Conservation (phyloP, 2,797 vertebrate genomes). For the Psittacula derbiana region DNA sequence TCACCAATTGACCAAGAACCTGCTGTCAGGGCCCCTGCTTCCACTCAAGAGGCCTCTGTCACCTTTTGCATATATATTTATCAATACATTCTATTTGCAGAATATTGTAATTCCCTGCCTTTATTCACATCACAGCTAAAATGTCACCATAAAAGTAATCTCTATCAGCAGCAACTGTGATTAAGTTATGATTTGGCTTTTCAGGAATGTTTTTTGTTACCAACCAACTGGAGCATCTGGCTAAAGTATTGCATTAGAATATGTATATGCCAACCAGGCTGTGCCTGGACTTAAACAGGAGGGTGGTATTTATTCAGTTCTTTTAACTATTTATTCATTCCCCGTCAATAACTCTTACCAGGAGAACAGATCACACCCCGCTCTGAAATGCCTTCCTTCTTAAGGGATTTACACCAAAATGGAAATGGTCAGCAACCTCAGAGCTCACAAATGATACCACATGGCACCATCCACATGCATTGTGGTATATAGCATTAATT, state of each 20-base stretch:
- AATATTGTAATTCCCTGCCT: not conserved
- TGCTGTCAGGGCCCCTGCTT: conserved; percentile 40
- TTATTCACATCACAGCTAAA: not conserved
- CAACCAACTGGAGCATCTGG: not conserved
- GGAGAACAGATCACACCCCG: conserved; percentile 16
- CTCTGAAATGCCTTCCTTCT: conserved; percentile 56
- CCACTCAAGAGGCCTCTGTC: conserved; percentile 17
- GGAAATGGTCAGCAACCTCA: conserved; percentile 40
- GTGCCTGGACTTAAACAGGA: conserved; percentile 39
- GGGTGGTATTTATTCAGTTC: conserved; percentile 55
- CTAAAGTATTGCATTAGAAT: conserved; percentile 33
- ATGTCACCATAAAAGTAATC: not conserved
- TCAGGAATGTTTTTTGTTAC: conserved; percentile 11
- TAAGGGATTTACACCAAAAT: conserved; percentile 57
- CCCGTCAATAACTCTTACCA: conserved; percentile 49
- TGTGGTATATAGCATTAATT: not conserved
- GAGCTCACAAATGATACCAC: conserved; percentile 6
- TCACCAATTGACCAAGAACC: conserved; percentile 55
- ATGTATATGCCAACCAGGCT: not conserved
- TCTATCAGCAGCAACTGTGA: not conserved
- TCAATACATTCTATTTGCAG: not conserved
- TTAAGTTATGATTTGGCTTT: not conserved
- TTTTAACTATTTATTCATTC: conserved; percentile 64
- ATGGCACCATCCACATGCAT: not conserved
- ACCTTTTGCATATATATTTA: not conserved